Conservation (phyloP, 2,113 vertebrate genomes). For the Corythoichthys haematopterus region DNA sequence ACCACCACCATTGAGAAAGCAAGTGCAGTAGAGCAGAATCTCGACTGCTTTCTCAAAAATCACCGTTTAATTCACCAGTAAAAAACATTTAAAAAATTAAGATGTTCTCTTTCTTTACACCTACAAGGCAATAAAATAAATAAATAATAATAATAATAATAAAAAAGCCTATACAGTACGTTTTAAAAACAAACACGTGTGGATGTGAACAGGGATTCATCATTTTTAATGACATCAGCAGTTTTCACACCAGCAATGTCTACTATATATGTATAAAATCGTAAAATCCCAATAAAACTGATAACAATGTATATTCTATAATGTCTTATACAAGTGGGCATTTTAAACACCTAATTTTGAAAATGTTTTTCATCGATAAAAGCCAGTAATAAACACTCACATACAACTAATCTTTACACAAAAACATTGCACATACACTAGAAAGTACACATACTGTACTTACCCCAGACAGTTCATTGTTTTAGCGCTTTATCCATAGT, state of each 20-base stretch:
- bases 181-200: not conserved
- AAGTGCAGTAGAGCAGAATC: not conserved
- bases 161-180: not conserved
- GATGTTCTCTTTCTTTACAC: not conserved
- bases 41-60: not conserved
- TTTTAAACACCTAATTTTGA: not conserved
- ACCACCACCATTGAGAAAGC: slow-evolving; percentile 6
- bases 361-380: too few relatives aligned
- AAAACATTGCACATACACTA: not conserved
- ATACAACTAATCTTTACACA: not conserved
- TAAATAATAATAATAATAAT: not conserved
- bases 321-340: not conserved
- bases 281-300: not conserved
- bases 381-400: not conserved
- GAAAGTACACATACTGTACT: slow-evolving; percentile 55
- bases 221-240: slow-evolving; percentile 20
- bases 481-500: slow-evolving; percentile 48
- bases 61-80: not conserved
- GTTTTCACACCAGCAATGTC: not conserved
- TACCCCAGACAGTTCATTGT: slow-evolving; percentile 85
- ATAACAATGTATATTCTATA: not conserved
- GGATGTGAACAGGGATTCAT: slow-evolving; percentile 4
- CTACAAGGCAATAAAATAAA: not conserved
- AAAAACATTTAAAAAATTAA: not conserved
- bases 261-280: too few relatives aligned